Evolutionary conservation across 2,888 invertebrate species (phyloP).

Genomic region (Petrolisthes cinctipes): DNA sequence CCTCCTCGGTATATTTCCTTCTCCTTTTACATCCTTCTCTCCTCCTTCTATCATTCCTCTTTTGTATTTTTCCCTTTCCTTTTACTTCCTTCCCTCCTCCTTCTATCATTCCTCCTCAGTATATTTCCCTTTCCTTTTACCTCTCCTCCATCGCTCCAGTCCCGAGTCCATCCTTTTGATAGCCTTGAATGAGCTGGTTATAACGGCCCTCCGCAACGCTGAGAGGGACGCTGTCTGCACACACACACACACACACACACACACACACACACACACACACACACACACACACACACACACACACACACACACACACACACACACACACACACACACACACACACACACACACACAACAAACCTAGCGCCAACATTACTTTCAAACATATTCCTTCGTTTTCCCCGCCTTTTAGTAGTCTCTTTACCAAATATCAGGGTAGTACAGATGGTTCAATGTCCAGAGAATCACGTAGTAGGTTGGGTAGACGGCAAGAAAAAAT

Average conservation of each 20-base stretch:
- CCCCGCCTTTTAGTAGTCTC: neutral
- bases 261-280: conserved; percentile 4
- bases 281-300: conserved; percentile 4
- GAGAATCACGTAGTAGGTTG: neutral
- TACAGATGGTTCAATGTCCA: neutral
- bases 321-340: neutral
- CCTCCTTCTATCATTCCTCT: neutral
- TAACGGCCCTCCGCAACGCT: neutral
- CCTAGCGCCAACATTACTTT: neutral
- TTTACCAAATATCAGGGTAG: neutral
- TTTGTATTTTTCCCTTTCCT: neutral
- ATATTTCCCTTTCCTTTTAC: neutral
- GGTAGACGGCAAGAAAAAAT: neutral
- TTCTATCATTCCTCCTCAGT: neutral
- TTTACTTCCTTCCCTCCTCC: neutral
- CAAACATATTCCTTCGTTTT: neutral
- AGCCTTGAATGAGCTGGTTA: neutral
- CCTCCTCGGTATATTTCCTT: neutral
- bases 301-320: conserved; percentile 5
- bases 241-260: conserved; percentile 4
- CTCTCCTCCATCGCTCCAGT: neutral
- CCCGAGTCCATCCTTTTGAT: neutral
- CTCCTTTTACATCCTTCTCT: neutral
- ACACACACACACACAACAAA: conserved; percentile 1
- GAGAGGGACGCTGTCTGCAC: neutral